Base-by-base conservation (phyloP, 92 coral and sea anemone species). In the Ricordea florida region DNA sequence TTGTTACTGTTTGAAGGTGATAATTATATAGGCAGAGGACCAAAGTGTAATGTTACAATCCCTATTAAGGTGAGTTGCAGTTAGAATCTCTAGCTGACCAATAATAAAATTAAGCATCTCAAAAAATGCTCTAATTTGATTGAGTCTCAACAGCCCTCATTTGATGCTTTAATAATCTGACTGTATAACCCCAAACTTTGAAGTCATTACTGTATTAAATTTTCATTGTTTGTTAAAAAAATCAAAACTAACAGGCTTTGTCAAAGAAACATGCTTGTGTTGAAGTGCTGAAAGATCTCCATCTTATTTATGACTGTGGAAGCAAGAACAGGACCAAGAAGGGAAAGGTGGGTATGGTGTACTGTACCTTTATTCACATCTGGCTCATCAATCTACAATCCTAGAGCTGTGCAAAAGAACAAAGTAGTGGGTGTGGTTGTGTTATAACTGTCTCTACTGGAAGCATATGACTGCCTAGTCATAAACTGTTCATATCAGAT, bases 191-290 rank as follows among this genome's bases (percentile, higher is more conserved):
- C n/a, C n/a, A n/a, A n/a, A n/a, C n/a, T n/a, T n/a, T n/a, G n/a
- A n/a, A n/a, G n/a, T n/a, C n/a, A n/a, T n/a, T n/a, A n/a, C n/a
- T n/a, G n/a, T n/a, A n/a, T n/a, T n/a, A n/a, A n/a, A n/a, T n/a
- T n/a, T n/a, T n/a, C n/a, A n/a, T n/a, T n/a, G n/a, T n/a, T n/a
- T n/a, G n/a, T n/a, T n/a, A n/a, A n/a, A n/a, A n/a, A n/a, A n/a
- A n/a, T n/a, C n/a, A n/a, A n/a, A n/a, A n/a, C n/a, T n/a, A n/a
- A 5, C 69, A 96, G 99, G 88, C 91, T 2, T 68, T 96, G 42
- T 96, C 99, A 43, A 96, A 96, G 92, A 92, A 74, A 23, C 99
- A 96, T 83, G 99, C 99, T 26, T 93, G 93, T 33, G 92, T 96
- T 60, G 97, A 96, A 34, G 89, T 87, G 9, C 80, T 52, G 16